Evolutionary conservation across 2,888 invertebrate species (phyloP).

Genomic region (Thera britannica): DNA sequence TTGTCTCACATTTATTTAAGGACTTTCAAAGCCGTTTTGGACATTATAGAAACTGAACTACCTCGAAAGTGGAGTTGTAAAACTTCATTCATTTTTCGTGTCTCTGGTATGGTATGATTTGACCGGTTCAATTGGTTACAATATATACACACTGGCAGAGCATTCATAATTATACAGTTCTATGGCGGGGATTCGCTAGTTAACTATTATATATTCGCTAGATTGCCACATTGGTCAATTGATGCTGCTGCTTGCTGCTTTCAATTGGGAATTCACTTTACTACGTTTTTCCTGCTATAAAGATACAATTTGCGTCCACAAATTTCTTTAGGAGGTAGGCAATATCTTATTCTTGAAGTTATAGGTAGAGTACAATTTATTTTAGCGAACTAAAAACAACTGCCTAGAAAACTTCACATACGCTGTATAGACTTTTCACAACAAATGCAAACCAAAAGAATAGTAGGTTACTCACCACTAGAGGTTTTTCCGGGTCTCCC

Average conservation of each 20-base stretch:
- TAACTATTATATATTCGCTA: too few species aligned
- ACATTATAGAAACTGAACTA: conserved; percentile 1
- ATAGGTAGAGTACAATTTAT: not conserved
- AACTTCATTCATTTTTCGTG: not conserved
- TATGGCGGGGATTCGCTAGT: too few species aligned
- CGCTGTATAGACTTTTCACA: conserved; percentile 7
- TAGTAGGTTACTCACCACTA: conserved; percentile 25
- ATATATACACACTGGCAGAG: too few species aligned
- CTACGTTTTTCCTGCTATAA: too few species aligned
- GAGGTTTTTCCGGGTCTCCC: conserved; percentile 41
- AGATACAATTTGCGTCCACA: too few species aligned
- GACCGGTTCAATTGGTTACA: too few species aligned
- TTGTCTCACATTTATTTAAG: conserved; percentile 27
- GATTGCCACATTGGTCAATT: too few species aligned
- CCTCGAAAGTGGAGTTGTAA: not conserved
- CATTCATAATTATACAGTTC: not conserved
- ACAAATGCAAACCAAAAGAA: conserved; percentile 3
- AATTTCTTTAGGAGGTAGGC: too few species aligned
- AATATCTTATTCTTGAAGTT: not conserved
- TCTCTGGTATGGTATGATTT: not conserved
- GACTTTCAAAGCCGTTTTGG: conserved; percentile 25
- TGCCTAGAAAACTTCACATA: not conserved
- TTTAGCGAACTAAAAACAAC: not conserved
- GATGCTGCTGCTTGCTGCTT: too few species aligned
- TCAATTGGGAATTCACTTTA: too few species aligned